Evolutionary conservation across 2,113 vertebrate genomes (phyloP), one percentile per base, ranked within the genome.

Genomic region (Stictonetta naevosa): DNA sequence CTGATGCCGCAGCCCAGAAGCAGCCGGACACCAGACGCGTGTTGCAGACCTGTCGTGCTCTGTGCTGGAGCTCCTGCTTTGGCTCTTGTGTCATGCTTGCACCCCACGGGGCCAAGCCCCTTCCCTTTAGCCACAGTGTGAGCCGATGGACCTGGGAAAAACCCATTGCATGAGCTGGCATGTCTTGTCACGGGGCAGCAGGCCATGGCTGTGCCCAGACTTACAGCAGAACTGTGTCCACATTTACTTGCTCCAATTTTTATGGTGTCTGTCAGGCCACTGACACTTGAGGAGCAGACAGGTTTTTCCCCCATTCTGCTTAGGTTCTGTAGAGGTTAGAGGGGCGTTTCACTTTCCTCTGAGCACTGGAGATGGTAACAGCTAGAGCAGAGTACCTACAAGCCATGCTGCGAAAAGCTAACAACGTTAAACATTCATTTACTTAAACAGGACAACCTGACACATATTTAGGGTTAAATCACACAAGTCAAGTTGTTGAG

Each of bases 11-110:
- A 7, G 10, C 21, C 50, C 60, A 33, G 46, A 80, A 71, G 73
- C 8, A 83, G 23, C 29, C 80, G 2, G 28, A 28, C 38, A 38
- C 2, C 3, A 72, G 16, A 17, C 0, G 0, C 2, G 0, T 0
- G 0, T 15, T 83, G 36, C 76, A 73, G 42, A 48, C n/a, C 68
- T 53, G 21, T 22, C 2, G 0, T 3, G 17, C 7, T 38, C 66
- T 16, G 59, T 4, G 1, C 4, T 17, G 73, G 38, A 88, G 76
- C 17, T 76, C 72, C 72, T 42, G 33, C 13, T 46, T 63, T 34
- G 9, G 38, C 44, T 90, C 53, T 68, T 6, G 2, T 21, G 38
- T 31, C 18, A 25, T 0, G 0, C 7, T 73, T 46, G 36, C 33
- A 17, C 34, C 44, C 2, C 3, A 8, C 0, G 1, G 38, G 55